These are phyloP conservation scores for Rhyzopertha dominica DNA, from an alignment of 1,140 invertebrate genomes.

Conservation along the genomic window DNA sequence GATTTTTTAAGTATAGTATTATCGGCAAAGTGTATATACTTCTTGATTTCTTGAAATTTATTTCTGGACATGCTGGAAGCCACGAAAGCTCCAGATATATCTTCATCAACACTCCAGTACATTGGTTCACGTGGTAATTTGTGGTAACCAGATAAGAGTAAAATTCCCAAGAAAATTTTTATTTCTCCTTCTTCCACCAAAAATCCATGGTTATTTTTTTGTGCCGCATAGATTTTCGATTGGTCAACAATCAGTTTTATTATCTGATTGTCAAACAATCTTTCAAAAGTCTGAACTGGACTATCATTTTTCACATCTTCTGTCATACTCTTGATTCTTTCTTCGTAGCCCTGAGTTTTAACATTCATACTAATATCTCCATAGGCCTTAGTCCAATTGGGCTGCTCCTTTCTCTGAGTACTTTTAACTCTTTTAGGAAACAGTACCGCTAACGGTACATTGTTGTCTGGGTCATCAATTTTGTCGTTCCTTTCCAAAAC, in stretches of 20 bases:
- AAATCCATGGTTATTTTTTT: conserved; percentile 14
- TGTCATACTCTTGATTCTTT: too few relatives aligned
- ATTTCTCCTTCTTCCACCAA: conserved; percentile 6
- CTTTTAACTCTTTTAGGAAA: too few relatives aligned
- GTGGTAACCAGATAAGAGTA: conserved; percentile 22
- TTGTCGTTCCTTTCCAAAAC: background rate
- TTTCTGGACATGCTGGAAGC: conserved; percentile 16
- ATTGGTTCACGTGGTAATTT: conserved; percentile 13
- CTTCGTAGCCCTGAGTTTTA: too few relatives aligned
- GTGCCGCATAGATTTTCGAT: conserved; percentile 8
- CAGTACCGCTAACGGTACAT: too few relatives aligned
- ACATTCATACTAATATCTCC: too few relatives aligned
- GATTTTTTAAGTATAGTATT: conserved; percentile 33
- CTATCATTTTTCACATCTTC: too few relatives aligned
- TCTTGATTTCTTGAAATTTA: conserved; percentile 19
- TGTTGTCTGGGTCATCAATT: background rate
- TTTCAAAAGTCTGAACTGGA: conserved; percentile 3
- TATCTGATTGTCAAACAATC: conserved; percentile 15
- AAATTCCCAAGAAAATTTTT: conserved; percentile 19
- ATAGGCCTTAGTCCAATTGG: too few relatives aligned
- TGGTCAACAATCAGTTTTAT: conserved; percentile 8
- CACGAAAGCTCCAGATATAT: conserved; percentile 12
- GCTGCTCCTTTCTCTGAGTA: too few relatives aligned
- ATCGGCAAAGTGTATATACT: conserved; percentile 34
- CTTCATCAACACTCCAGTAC: conserved; percentile 18